Conservation (phyloP, 2,113 vertebrate species). For the Lagenorhynchus albirostris region DNA sequence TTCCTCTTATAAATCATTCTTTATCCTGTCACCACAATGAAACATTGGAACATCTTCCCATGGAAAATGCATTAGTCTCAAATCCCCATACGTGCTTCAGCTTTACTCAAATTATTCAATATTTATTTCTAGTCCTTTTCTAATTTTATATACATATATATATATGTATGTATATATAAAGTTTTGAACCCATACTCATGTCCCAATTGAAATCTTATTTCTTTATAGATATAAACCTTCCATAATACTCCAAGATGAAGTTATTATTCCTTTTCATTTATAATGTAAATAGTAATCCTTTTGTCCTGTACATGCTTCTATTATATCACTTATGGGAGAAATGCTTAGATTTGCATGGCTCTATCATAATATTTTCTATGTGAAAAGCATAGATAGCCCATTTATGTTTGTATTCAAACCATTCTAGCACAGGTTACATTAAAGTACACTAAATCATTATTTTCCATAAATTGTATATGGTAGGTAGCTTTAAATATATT, state of each 20-base stretch:
- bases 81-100: neutral
- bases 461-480: neutral
- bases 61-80: neutral
- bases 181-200: neutral
- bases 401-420: neutral
- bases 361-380: neutral
- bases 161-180: too few species aligned
- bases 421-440: neutral
- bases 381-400: neutral
- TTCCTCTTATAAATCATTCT: neutral
- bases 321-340: neutral
- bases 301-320: neutral
- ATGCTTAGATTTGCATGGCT: neutral
- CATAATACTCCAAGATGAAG: too few species aligned
- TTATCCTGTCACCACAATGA: neutral
- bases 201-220: neutral
- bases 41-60: neutral
- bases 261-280: neutral
- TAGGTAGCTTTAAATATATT: neutral
- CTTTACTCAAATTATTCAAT: neutral
- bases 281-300: neutral
- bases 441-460: neutral
- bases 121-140: neutral
- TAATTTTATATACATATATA: neutral
- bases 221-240: neutral